Evolutionary conservation across 2,797 vertebrate genomes (phyloP), one percentile per base, ranked within the genome.

Genomic region (Clamator glandarius): DNA sequence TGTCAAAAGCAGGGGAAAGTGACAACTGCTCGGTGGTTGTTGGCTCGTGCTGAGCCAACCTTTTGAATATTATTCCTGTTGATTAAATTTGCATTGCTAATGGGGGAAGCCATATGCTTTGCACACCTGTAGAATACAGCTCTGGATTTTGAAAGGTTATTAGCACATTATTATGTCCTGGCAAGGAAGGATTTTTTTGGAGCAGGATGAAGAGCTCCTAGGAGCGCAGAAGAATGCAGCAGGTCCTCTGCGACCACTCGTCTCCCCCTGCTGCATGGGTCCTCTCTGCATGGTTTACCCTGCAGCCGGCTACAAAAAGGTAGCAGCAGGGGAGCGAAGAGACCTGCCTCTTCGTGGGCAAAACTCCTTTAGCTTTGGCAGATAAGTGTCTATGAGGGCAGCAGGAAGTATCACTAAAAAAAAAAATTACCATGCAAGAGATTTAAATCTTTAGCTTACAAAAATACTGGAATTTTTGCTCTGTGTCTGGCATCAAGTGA

Each of bases 31-130:
- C 84, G 72, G 68, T 28, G 78, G 66, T 39, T 83, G 63, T 46
- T 93, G 94, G 87, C 69, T 93, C 75, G 8, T 35, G 90, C 93
- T 95, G 93, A 78, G 95, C 58, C 84, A 90, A 77, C 59, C 52
- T 7, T 95, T 91, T 90, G 89, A 96, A 93, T 90, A 79, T 96
- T 95, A 87, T 95, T 92, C 89, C 28, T 12, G 92, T 74, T 97
- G 96, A 95, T 97, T 95, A 97, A 95, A 96, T 97, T 93, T 96
- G 96, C 95, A 97, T 95, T 96, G 96, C 94, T 96, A 94, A 96
- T 94, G 50, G 62, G n/a, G 63, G 78, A 94, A 82, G 92, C 93
- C 95, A 96, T 95, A 96, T 95, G 93, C 87, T 87, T 93, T 16
- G 1, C 82, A 95, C 93, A 96, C 94, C 95, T 96, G 94, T 96